Percentiles rank a stretch among this genome's conserved stretches.
phyloP scores from a whole-genome alignment of 2,888 invertebrate species.

The Ormyrus labotus region DNA sequence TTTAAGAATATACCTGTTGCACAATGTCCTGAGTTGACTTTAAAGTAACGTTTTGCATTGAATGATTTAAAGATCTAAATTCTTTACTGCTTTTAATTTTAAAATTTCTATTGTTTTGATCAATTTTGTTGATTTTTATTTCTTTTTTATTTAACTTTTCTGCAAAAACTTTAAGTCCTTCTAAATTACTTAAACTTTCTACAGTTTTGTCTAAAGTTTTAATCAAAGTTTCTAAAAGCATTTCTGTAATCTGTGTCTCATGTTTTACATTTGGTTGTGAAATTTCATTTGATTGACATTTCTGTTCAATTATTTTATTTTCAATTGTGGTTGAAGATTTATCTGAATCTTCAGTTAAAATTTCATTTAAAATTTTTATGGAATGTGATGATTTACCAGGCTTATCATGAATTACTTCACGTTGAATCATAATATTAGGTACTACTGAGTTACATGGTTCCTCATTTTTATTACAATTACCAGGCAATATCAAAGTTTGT shows the following conservation, averaged over 20 bases:
- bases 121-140: slow-evolving; percentile 5
- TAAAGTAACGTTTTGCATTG: slow-evolving; percentile 11
- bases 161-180: slow-evolving; percentile 12
- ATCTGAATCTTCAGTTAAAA: neutral
- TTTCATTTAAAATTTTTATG: slow-evolving; percentile 44
- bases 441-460: neutral
- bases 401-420: slow-evolving; percentile 18
- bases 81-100: slow-evolving; percentile 16
- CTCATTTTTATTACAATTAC: slow-evolving; percentile 29
- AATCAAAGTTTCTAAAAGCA: slow-evolving; percentile 36
- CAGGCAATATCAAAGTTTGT: slow-evolving; percentile 28
- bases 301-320: slow-evolving; percentile 18
- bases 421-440: slow-evolving; percentile 34
- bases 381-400: slow-evolving; percentile 10
- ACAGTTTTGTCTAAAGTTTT: slow-evolving; percentile 29
- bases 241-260: slow-evolving; percentile 12
- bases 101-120: neutral
- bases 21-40: slow-evolving; percentile 18
- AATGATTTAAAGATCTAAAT: slow-evolving; percentile 7
- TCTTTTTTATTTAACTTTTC: slow-evolving; percentile 36
- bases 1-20: slow-evolving; percentile 21
- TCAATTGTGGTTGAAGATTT: neutral
- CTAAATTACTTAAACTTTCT: slow-evolving; percentile 32
- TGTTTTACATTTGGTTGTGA: neutral
- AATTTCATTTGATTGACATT: neutral